Evolutionary conservation across 2,797 vertebrate genomes (phyloP), one percentile per base, ranked within the genome.

Genomic region (Bufotes viridis): DNA sequence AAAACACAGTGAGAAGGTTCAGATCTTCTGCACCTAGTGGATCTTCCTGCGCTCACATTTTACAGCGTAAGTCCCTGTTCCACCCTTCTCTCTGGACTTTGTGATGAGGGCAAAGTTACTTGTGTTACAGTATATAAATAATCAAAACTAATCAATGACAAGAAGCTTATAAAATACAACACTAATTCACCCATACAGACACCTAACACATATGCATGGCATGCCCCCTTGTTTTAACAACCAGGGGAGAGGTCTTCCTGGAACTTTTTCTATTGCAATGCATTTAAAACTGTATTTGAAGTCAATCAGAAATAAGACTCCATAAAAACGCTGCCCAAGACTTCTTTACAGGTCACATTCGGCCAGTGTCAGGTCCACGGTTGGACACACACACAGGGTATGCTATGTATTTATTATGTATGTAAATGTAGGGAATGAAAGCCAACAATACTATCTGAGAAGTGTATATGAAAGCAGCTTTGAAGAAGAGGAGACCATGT

Each of bases 91-190:
- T 18, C 22, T 70, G 88, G 84, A 89, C 88, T 82, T 86, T 89
- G 84, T 86, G 65, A 85, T 34, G 42, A 78, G 88, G 70, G 84
- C 88, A 89, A 89, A 89, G 88, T 79, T 86, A 34, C 34, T 51
- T 60, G 58, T 14, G 83, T 61, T 78, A 81, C 79, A 1, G 79
- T 81, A 88, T 69, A 57, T 69, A 75, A 82, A 72, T 57, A 26
- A 17, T 69, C 10, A 57, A 53, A 60, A 42, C 57, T 61, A 5
- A 75, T 84, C 82, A 84, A 72, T 83, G 65, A 24, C 13, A 74
- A 15, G 8, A 22, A 84, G 20, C 14, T 57, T 74, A 22, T 72
- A 75, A 61, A 75, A 74, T 51, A 74, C 34, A 22, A 55, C 82
- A 74, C 29, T 15, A n/a, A 61, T 20, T 55, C 26, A 20, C 53